phyloP scores from a whole-genome alignment of 2,113 vertebrate genomes.

The Rhombomys opimus region DNA sequence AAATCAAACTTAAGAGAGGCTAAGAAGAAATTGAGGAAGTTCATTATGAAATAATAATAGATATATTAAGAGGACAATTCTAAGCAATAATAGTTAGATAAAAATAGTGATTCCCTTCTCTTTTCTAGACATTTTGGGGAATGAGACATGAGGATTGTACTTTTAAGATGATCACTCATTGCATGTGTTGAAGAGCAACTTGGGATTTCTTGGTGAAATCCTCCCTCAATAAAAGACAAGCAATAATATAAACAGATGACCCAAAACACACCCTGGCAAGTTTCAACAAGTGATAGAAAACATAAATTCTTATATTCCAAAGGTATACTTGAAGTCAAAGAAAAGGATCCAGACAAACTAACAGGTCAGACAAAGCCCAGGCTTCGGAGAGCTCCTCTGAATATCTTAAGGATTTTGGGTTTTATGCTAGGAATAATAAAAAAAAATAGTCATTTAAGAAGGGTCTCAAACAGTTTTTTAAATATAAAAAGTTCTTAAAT shows the following conservation, averaged over 20 bases:
- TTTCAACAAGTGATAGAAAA: not conserved
- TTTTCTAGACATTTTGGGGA: not conserved
- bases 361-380: not conserved
- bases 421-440: constrained; percentile 2
- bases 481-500: not conserved
- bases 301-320: not conserved
- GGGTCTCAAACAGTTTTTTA: not conserved
- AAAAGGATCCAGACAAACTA: not conserved
- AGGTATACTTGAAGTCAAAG: not conserved
- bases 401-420: not conserved
- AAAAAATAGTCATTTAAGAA: not conserved
- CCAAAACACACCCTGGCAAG: not conserved
- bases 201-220: not conserved
- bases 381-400: not conserved
- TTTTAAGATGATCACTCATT: not conserved
- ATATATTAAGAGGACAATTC: not conserved
- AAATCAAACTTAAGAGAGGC: not conserved
- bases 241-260: not conserved
- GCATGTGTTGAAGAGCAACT: not conserved
- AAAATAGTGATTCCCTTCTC: not conserved
- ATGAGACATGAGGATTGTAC: not conserved
- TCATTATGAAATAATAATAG: not conserved
- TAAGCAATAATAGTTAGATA: not conserved
- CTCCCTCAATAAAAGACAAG: not conserved
- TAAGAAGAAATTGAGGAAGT: not conserved